Conservation (phyloP, 2,797 vertebrate species). For the Acestrorhynchus altus region DNA sequence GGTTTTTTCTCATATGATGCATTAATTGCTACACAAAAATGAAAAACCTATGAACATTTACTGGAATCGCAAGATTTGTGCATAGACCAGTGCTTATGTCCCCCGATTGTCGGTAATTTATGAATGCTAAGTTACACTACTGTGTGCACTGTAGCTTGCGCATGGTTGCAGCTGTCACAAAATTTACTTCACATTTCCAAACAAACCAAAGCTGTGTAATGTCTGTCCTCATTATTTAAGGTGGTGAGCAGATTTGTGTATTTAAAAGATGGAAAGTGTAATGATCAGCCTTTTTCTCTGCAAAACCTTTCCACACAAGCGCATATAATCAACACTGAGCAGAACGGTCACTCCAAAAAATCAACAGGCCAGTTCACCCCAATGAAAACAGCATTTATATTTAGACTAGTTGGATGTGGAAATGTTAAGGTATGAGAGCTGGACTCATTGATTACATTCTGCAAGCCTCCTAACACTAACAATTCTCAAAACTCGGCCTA, state of each 20-base stretch:
- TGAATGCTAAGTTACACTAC: background rate
- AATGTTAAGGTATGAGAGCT: conserved; percentile 12
- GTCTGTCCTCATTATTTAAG: conserved; percentile 27
- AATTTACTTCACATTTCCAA: background rate
- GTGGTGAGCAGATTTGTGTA: conserved; percentile 12
- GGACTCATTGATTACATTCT: conserved; percentile 40
- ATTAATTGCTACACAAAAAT: background rate
- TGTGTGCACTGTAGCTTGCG: background rate
- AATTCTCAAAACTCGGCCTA: background rate
- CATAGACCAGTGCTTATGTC: too few relatives aligned
- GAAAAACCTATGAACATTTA: background rate
- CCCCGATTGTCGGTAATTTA: background rate
- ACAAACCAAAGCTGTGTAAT: conserved; percentile 12
- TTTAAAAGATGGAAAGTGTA: conserved; percentile 27
- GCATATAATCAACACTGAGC: conserved; percentile 30
- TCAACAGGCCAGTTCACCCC: conserved; percentile 33
- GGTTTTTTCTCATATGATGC: background rate
- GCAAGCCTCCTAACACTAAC: conserved; percentile 39
- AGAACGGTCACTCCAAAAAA: conserved; percentile 26
- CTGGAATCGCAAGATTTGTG: background rate
- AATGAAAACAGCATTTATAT: conserved; percentile 34
- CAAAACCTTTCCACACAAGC: conserved; percentile 11
- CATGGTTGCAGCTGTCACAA: background rate
- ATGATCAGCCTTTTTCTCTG: conserved; percentile 21
- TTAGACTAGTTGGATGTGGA: conserved; percentile 31